Percentiles rank a stretch among this genome's conserved stretches.
Evolutionary conservation across 2,797 vertebrate species (phyloP).

Genomic region (Rousettus madagascariensis): DNA sequence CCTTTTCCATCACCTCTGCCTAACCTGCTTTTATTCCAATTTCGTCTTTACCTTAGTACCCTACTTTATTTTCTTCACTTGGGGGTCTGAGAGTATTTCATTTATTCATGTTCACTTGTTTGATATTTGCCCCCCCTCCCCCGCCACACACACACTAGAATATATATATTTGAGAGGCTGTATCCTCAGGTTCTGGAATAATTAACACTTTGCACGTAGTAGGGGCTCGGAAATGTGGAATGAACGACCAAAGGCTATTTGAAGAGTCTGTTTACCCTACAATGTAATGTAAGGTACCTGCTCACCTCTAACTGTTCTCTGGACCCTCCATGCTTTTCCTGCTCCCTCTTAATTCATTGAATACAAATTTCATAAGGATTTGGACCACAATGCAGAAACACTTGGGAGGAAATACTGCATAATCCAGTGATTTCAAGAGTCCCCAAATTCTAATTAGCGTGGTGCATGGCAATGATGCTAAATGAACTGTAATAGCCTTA

Average conservation of each 20-base stretch:
- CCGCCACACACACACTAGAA: not conserved
- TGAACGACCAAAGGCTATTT: not conserved
- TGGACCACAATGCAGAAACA: slow-evolving; percentile 51
- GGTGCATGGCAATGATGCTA: slow-evolving; percentile 32
- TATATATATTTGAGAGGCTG: not conserved
- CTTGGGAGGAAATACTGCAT: slow-evolving; percentile 50
- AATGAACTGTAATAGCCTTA: slow-evolving; percentile 69
- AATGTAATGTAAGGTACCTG: not conserved
- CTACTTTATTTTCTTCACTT: not conserved
- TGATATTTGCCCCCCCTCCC: not conserved
- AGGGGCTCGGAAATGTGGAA: not conserved
- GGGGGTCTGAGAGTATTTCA: not conserved
- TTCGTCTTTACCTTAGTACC: not conserved
- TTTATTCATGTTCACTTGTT: not conserved
- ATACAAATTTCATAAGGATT: slow-evolving; percentile 60
- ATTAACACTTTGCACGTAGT: not conserved
- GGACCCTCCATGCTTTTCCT: not conserved
- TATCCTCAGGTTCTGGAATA: not conserved
- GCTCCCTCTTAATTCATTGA: not conserved
- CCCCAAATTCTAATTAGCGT: slow-evolving; percentile 63
- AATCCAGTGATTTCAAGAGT: slow-evolving; percentile 69
- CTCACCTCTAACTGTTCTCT: not conserved
- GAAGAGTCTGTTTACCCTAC: not conserved
- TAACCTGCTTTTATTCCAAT: not conserved
- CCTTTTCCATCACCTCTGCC: not conserved